Evolutionary conservation across 2,113 vertebrate species (phyloP).

Genomic region (Rhizomys pruinosus): DNA sequence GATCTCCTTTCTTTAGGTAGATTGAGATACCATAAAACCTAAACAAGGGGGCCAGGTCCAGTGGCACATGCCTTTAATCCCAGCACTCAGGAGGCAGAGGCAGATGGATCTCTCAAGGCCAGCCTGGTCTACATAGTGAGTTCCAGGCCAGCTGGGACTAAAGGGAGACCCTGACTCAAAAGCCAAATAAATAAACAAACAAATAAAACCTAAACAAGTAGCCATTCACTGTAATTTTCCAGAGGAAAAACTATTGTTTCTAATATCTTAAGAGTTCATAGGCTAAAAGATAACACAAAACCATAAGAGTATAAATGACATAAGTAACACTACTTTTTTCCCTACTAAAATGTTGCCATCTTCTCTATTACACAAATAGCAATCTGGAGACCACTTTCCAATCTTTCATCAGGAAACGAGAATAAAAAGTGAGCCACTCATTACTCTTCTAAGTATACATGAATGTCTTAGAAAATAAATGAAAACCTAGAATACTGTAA

Average conservation of each 20-base stretch:
- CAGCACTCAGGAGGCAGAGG: no score
- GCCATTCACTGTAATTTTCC: neutral
- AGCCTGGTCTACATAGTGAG: no score
- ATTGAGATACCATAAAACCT: slow-evolving; percentile 27
- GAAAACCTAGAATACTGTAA: slow-evolving; percentile 10
- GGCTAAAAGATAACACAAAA: slow-evolving; percentile 12
- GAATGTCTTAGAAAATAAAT: neutral
- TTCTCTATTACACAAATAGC: neutral
- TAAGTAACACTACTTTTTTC: neutral
- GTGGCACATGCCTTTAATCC: no score
- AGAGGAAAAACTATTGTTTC: slow-evolving; percentile 21
- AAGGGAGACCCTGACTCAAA: no score
- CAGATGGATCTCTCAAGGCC: no score
- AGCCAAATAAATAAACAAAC: no score
- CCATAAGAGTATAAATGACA: neutral
- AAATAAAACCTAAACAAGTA: slow-evolving; percentile 46
- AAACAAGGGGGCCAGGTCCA: no score
- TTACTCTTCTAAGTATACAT: neutral
- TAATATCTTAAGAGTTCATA: slow-evolving; percentile 9
- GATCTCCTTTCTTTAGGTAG: neutral
- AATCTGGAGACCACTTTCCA: neutral
- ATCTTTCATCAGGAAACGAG: slow-evolving; percentile 43
- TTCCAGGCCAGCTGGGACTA: no score
- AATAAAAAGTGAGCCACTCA: slow-evolving; percentile 27
- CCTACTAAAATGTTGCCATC: slow-evolving; percentile 43